phyloP scores from a whole-genome alignment of 2,113 vertebrate genomes.

The Chiloscyllium plagiosum region DNA sequence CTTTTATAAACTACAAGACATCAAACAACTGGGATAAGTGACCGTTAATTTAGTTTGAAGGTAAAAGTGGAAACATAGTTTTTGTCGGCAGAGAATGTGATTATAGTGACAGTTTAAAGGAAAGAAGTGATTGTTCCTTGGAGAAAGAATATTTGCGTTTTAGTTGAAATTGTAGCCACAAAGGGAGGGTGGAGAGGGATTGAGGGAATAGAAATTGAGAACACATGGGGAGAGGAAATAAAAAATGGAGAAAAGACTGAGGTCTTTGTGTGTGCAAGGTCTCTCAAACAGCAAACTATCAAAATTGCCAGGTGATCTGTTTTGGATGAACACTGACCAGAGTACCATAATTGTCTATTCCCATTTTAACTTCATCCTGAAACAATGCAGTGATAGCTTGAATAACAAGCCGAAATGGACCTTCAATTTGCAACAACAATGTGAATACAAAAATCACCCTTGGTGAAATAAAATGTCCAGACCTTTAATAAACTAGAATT shows the following conservation, averaged over 20 bases:
- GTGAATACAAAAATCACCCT: too few species aligned
- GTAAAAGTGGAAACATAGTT: neutral
- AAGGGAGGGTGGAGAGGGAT: neutral
- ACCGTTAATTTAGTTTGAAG: neutral
- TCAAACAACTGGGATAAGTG: neutral
- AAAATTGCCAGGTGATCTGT: neutral
- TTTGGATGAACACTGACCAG: neutral
- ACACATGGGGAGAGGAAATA: neutral
- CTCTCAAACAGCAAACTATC: neutral
- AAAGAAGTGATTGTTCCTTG: neutral
- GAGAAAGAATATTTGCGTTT: neutral
- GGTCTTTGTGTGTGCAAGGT: neutral
- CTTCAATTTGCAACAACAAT: neutral
- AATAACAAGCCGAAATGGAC: neutral
- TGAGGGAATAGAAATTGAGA: neutral
- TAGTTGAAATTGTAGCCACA: neutral
- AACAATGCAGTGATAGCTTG: neutral
- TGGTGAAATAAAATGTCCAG: too few species aligned
- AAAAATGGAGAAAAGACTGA: neutral
- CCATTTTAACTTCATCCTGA: neutral
- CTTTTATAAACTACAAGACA: neutral
- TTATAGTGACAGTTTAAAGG: neutral
- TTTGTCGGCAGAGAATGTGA: neutral
- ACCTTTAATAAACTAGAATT: too few species aligned
- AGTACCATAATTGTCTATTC: neutral